Evolutionary conservation across 2,888 invertebrate species (phyloP).

Genomic region (Leptothorax acervorum): DNA sequence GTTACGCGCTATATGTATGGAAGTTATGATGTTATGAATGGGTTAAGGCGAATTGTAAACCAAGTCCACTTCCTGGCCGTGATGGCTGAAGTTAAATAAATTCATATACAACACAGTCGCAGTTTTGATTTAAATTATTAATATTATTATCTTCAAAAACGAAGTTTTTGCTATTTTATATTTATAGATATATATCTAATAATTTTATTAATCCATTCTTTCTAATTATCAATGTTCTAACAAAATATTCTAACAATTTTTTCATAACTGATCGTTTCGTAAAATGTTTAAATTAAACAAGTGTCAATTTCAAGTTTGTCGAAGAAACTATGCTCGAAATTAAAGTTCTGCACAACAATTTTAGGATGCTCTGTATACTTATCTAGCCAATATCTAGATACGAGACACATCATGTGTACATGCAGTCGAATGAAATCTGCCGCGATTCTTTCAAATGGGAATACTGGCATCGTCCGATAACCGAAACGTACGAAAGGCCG

Average conservation of each 20-base stretch:
- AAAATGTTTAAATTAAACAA: background rate
- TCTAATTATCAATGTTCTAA: background rate
- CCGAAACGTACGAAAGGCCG: slow-evolving; percentile 37
- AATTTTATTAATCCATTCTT: background rate
- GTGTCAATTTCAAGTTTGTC: background rate
- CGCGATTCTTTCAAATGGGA: slow-evolving; percentile 24
- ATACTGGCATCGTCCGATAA: slow-evolving; percentile 40
- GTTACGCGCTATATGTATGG: too few species aligned
- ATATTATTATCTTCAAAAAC: background rate
- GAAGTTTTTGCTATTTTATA: background rate
- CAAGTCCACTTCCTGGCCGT: too few species aligned
- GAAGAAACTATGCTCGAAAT: background rate
- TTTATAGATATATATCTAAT: background rate
- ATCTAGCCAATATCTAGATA: background rate
- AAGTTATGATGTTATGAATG: too few species aligned
- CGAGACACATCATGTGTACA: background rate
- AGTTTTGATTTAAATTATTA: background rate
- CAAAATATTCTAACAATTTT: background rate
- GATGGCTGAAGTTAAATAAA: too few species aligned
- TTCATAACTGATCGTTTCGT: background rate
- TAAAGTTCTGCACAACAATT: background rate
- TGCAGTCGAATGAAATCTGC: slow-evolving; percentile 40
- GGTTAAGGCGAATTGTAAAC: too few species aligned
- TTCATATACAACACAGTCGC: background rate
- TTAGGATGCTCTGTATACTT: background rate